phyloP scores from a whole-genome alignment of 2,113 vertebrate genomes.

The Bufo bufo region DNA sequence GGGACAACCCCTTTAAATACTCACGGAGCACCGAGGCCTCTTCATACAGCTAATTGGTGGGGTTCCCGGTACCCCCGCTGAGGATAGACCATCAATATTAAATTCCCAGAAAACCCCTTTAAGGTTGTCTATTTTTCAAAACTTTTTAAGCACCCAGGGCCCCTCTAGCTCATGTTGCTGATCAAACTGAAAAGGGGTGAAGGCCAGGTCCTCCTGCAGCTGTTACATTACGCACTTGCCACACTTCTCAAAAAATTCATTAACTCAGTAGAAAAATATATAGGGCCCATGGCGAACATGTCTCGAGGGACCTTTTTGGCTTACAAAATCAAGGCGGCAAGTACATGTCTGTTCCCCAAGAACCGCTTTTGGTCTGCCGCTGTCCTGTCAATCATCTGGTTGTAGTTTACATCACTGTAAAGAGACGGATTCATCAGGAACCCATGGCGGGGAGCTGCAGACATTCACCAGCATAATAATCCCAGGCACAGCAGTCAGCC shows the following conservation, averaged over 20 bases:
- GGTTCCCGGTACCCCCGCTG: no score
- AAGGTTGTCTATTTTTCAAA: no score
- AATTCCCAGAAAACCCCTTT: no score
- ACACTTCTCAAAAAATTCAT: neutral
- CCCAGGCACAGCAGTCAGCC: neutral
- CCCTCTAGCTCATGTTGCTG: no score
- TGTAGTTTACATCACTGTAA: neutral
- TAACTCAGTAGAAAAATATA: constrained; percentile 7
- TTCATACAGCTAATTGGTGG: no score
- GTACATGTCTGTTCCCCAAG: neutral
- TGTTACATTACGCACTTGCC: neutral
- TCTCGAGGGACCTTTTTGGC: neutral
- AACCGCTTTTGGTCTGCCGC: neutral
- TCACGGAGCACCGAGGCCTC: no score
- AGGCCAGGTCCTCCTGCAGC: neutral
- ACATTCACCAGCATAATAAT: neutral
- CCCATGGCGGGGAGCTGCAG: no score
- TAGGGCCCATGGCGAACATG: neutral
- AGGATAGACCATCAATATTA: no score
- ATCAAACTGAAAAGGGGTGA: neutral
- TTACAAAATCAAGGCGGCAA: neutral
- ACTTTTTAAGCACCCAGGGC: no score
- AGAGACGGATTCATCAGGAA: neutral
- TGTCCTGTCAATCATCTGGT: constrained; percentile 13
- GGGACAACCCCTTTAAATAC: no score